phyloP scores from a whole-genome alignment of 2,797 vertebrate species.

The Catostomus latipinnis region DNA sequence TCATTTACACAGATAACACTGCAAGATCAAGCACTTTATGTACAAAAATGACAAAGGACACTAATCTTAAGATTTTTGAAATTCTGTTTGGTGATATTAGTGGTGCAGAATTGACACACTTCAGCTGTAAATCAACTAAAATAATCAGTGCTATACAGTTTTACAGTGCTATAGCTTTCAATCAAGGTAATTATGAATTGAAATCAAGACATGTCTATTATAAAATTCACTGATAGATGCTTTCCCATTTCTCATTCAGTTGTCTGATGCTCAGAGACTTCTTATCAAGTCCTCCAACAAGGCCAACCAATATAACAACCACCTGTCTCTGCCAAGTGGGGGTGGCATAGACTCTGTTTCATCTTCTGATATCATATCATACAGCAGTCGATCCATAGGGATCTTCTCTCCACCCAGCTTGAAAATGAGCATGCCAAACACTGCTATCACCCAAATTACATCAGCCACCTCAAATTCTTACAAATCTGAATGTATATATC shows the following conservation, averaged over 20 bases:
- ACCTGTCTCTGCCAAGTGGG: conserved; percentile 46
- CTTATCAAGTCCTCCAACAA: not conserved
- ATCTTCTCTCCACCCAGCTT: not conserved
- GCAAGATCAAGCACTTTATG: conserved; percentile 15
- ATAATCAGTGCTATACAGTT: no score
- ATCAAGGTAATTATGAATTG: no score
- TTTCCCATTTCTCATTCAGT: not conserved
- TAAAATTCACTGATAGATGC: not conserved
- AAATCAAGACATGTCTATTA: not conserved
- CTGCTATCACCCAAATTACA: conserved; percentile 7
- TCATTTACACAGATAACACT: conserved; percentile 3
- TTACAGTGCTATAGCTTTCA: no score
- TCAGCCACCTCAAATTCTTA: not conserved
- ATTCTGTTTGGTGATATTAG: no score
- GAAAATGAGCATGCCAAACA: conserved; percentile 5
- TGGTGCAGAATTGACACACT: no score
- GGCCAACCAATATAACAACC: conserved; percentile 61
- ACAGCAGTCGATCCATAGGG: conserved; percentile 45
- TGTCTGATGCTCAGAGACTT: conserved; percentile 4
- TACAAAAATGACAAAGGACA: conserved; percentile 20
- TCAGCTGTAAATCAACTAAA: no score
- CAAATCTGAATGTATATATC: not conserved
- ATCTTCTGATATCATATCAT: conserved; percentile 43
- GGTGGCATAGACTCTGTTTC: conserved; percentile 49
- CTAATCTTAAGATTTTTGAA: not conserved